Percentiles rank a stretch among this genome's conserved stretches.
Conservation (phyloP, 2,888 invertebrate species). For the Lacanobia oleracea region DNA sequence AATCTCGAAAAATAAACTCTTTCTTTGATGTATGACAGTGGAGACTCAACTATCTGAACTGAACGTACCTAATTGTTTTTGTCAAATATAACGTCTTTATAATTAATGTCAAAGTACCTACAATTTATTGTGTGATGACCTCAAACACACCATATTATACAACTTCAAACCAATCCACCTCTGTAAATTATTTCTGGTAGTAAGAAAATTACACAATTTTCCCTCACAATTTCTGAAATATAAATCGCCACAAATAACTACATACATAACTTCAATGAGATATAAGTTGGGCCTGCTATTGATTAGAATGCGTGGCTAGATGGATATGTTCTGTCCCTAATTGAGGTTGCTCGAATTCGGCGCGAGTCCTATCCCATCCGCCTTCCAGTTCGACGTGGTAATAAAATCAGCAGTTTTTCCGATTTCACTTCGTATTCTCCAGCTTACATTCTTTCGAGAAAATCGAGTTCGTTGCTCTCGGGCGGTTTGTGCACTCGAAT, state of each 20-base stretch:
- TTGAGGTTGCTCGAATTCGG: conserved; percentile 79
- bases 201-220: conserved; percentile 5
- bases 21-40: neutral
- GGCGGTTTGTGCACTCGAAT: conserved; percentile 75
- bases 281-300: conserved; percentile 40
- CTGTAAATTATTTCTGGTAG: conserved; percentile 9
- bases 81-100: no score
- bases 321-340: conserved; percentile 70
- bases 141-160: neutral
- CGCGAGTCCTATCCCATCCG: conserved; percentile 80
- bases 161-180: neutral
- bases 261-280: conserved; percentile 4
- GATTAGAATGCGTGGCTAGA: conserved; percentile 59
- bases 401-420: conserved; percentile 90
- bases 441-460: conserved; percentile 79
- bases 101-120: neutral
- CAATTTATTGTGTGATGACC: neutral
- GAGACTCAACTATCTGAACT: neutral
- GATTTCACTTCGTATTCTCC: conserved; percentile 85
- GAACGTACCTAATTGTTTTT: neutral
- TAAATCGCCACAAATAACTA: conserved; percentile 2
- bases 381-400: conserved; percentile 80
- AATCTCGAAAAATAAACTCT: neutral
- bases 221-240: conserved; percentile 16
- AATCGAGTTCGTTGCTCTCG: conserved; percentile 79